phyloP scores from a whole-genome alignment of 2,113 vertebrate genomes.

The Pimephales promelas region DNA sequence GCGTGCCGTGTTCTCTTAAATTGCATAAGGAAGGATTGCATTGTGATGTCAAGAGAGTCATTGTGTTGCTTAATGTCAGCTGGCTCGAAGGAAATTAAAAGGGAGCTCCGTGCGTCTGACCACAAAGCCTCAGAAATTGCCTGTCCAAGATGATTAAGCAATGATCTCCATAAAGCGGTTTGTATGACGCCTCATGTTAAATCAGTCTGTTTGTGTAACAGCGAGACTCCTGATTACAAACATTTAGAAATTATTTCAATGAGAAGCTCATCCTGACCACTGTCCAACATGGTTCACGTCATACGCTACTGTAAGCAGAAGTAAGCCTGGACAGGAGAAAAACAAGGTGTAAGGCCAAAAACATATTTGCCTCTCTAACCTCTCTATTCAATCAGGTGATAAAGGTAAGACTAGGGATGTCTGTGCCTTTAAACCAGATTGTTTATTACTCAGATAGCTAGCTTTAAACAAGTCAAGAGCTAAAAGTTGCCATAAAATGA shows the following conservation, averaged over 20 bases:
- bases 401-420: not conserved
- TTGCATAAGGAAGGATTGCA: conserved; percentile 76
- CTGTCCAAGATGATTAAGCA: not conserved
- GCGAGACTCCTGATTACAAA: not conserved
- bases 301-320: not conserved
- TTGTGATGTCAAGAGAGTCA: conserved; percentile 64
- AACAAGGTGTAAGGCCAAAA: conserved; percentile 13
- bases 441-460: no score
- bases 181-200: not conserved
- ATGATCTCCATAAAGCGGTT: conserved; percentile 21
- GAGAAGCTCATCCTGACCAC: conserved; percentile 7
- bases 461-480: not conserved
- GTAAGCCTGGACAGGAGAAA: not conserved
- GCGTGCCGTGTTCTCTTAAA: conserved; percentile 55
- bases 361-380: not conserved
- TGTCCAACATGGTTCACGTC: conserved; percentile 3
- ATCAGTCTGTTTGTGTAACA: not conserved
- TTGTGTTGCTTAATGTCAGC: conserved; percentile 55
- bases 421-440: not conserved
- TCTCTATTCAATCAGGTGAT: not conserved
- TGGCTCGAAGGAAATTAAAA: not conserved
- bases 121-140: conserved; percentile 17
- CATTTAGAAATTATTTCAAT: not conserved
- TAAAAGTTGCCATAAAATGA: not conserved
- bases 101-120: conserved; percentile 4